Evolutionary conservation across 2,113 vertebrate genomes (phyloP).

Genomic region (Pogona vitticeps): DNA sequence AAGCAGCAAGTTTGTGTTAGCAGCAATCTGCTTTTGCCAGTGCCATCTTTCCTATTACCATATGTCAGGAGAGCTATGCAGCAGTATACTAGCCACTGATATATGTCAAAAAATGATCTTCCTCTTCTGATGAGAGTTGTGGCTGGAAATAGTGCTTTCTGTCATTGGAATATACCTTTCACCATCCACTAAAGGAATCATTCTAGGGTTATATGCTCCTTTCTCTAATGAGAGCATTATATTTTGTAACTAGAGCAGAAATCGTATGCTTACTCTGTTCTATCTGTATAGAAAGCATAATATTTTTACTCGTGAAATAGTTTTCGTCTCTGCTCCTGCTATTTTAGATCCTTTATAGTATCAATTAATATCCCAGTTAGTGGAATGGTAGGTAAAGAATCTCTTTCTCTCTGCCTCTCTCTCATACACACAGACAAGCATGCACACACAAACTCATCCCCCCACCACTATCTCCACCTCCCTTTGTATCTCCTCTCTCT

Average conservation of each 20-base stretch:
- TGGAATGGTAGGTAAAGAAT: conserved; percentile 70
- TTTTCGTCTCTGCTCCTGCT: conserved; percentile 60
- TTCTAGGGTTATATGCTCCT: conserved; percentile 49
- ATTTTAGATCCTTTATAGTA: conserved; percentile 58
- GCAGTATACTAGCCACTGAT: background rate
- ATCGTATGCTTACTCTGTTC: conserved; percentile 36
- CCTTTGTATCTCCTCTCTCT: conserved; percentile 76
- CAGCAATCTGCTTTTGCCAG: too few species aligned
- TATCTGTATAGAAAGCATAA: conserved; percentile 6
- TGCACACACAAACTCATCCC: conserved; percentile 53
- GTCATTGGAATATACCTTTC: conserved; percentile 42
- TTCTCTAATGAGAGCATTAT: conserved; percentile 43
- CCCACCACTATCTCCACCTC: conserved; percentile 69
- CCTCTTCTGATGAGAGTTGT: conserved; percentile 25
- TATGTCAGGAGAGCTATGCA: conserved; percentile 28
- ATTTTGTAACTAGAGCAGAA: conserved; percentile 56
- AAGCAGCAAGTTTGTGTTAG: too few species aligned
- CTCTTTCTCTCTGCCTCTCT: conserved; percentile 68
- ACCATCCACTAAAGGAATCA: conserved; percentile 35
- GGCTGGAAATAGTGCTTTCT: conserved; percentile 45
- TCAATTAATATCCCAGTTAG: conserved; percentile 72
- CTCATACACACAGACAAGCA: background rate
- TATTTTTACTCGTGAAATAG: conserved; percentile 56
- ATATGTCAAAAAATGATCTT: conserved; percentile 30
- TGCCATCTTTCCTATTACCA: background rate